These are phyloP conservation scores for Chinchilla lanigera DNA, from an alignment of 2,113 vertebrate genomes.

Conservation along the genomic window DNA sequence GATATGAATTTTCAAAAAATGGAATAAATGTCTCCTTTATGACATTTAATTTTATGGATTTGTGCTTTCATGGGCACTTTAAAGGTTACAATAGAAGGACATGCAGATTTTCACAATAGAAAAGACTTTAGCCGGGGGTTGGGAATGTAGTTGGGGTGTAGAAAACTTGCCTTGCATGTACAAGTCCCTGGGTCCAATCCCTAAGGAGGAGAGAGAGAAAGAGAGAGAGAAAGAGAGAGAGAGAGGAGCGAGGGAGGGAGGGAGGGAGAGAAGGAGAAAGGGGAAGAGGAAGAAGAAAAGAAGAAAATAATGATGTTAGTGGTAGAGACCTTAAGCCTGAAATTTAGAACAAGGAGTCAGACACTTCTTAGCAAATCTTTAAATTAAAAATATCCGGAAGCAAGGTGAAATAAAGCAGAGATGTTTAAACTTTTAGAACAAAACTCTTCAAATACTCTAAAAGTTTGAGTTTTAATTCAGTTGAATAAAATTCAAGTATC, in stretches of 20 bases:
- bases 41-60: not conserved
- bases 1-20: not conserved
- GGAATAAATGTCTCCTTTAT: not conserved
- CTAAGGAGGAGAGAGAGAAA: not conserved
- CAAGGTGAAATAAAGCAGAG: not conserved
- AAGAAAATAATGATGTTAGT: not conserved
- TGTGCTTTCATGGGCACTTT: not conserved
- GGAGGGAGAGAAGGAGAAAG: too few species aligned
- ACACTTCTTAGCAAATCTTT: not conserved
- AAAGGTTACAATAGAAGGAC: not conserved
- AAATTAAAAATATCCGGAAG: slow-evolving; percentile 16
- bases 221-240: too few species aligned
- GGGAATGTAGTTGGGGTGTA: not conserved
- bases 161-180: not conserved
- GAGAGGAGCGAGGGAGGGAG: accelerated
- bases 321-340: not conserved
- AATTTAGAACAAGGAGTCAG: not conserved
- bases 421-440: not conserved
- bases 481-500: not conserved
- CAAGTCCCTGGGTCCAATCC: not conserved
- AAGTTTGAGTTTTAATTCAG: slow-evolving; percentile 1
- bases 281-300: not conserved
- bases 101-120: not conserved
- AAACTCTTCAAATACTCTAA: not conserved
- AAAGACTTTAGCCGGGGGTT: not conserved